These are phyloP conservation scores for Caenorhabditis panamensis DNA, from an alignment of 2,888 invertebrate species.

Conservation along the genomic window DNA sequence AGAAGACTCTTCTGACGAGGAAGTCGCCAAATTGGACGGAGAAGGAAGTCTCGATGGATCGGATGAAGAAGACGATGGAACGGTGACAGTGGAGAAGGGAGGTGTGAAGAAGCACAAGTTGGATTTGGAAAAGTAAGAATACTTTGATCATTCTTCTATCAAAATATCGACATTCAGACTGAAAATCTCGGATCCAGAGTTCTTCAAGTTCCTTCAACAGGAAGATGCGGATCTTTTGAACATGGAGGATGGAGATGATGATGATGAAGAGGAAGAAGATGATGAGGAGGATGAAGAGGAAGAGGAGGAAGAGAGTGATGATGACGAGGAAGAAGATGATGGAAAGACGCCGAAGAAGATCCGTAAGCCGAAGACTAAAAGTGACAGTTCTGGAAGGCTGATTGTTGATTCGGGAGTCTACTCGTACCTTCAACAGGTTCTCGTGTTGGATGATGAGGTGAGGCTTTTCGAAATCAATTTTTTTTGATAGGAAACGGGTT, in stretches of 20 bases:
- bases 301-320: constrained; percentile 26
- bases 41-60: constrained; percentile 45
- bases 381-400: constrained; percentile 62
- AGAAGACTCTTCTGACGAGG: constrained; percentile 12
- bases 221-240: constrained; percentile 79
- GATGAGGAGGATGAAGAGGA: constrained; percentile 61
- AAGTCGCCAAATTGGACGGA: constrained; percentile 27
- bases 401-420: constrained; percentile 70
- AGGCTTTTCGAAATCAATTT: not conserved
- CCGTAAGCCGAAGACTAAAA: constrained; percentile 65
- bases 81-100: constrained; percentile 42
- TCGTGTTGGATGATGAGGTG: constrained; percentile 59
- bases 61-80: constrained; percentile 51
- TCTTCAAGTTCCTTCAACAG: constrained; percentile 76
- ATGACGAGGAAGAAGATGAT: constrained; percentile 43
- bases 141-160: no score
- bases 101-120: constrained; percentile 63
- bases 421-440: constrained; percentile 66
- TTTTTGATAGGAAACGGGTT: no score
- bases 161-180: constrained; percentile 65
- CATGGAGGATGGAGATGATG: constrained; percentile 67
- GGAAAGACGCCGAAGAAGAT: constrained; percentile 41
- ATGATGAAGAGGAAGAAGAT: constrained; percentile 67
- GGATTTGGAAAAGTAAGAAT: constrained; percentile 62
- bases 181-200: constrained; percentile 73